These are phyloP conservation scores for Turdus rufiventris DNA, from an alignment of 2,113 vertebrate species.

Conservation along the genomic window DNA sequence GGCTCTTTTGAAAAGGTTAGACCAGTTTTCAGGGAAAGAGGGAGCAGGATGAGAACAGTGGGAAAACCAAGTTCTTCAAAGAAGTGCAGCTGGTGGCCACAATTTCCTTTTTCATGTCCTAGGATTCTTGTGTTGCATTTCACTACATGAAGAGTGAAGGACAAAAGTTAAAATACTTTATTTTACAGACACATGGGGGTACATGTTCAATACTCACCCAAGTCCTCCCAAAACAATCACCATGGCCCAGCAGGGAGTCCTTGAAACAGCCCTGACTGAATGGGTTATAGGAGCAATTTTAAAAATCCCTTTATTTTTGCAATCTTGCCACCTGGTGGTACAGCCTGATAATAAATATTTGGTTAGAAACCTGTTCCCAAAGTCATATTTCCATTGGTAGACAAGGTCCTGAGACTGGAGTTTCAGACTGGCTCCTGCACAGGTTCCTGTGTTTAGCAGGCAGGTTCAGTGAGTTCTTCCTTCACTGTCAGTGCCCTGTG, in stretches of 20 bases:
- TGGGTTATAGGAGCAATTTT: neutral
- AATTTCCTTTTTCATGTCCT: neutral
- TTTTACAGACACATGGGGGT: neutral
- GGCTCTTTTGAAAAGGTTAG: neutral
- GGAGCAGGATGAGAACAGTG: neutral
- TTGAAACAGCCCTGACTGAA: neutral
- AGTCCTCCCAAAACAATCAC: neutral
- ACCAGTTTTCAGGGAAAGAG: neutral
- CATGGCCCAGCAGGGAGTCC: neutral
- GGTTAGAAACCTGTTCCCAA: neutral
- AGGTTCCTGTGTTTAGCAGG: neutral
- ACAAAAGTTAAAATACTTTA: neutral
- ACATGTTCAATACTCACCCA: neutral
- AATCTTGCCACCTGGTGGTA: slow-evolving; percentile 68
- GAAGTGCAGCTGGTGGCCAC: neutral
- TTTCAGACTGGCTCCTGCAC: neutral
- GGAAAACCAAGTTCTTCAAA: neutral
- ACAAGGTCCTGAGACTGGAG: neutral
- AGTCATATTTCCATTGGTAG: neutral
- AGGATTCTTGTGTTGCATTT: neutral
- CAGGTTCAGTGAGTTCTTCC: neutral
- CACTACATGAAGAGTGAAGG: neutral
- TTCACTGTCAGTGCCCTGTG: accelerated
- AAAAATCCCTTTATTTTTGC: slow-evolving; percentile 14
- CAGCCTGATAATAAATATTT: neutral